These are phyloP conservation scores for Esox masquinongy DNA, from an alignment of 2,797 vertebrate species.

Conservation along the genomic window DNA sequence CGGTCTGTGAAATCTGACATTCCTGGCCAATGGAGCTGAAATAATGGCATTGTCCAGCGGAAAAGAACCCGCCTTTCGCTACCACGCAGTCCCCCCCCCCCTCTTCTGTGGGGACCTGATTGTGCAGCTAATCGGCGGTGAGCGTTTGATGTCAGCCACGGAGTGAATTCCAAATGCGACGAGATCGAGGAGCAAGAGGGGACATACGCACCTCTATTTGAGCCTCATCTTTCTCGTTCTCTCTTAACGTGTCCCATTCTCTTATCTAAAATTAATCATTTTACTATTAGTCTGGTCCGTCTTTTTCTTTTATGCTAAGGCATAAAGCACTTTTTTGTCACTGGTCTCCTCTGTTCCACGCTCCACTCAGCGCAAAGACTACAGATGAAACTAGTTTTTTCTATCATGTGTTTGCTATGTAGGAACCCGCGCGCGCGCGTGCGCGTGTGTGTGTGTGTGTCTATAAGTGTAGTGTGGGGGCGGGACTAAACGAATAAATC, in stretches of 20 bases:
- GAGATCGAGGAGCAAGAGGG: conserved; percentile 16
- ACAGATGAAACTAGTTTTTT: conserved; percentile 44
- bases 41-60: conserved; percentile 88
- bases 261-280: not conserved
- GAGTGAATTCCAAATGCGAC: conserved; percentile 78
- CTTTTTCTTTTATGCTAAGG: not conserved
- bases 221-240: conserved; percentile 11
- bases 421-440: conserved; percentile 42
- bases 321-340: not conserved
- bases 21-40: conserved; percentile 92
- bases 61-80: conserved; percentile 80
- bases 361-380: not conserved
- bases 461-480: conserved; percentile 11
- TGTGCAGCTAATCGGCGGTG: conserved; percentile 82
- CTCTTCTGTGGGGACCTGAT: conserved; percentile 74
- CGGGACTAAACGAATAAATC: conserved; percentile 32
- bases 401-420: conserved; percentile 55
- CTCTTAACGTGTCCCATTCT: conserved; percentile 3
- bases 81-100: conserved; percentile 74
- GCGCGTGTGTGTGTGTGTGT: conserved; percentile 18
- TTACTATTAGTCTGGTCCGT: not conserved
- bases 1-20: conserved; percentile 90
- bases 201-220: conserved; percentile 19
- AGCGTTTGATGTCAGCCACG: conserved; percentile 77
- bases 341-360: not conserved